Base-by-base conservation (phyloP, 2,797 vertebrate species). In the Lepidocolaptes lacrymiger region DNA sequence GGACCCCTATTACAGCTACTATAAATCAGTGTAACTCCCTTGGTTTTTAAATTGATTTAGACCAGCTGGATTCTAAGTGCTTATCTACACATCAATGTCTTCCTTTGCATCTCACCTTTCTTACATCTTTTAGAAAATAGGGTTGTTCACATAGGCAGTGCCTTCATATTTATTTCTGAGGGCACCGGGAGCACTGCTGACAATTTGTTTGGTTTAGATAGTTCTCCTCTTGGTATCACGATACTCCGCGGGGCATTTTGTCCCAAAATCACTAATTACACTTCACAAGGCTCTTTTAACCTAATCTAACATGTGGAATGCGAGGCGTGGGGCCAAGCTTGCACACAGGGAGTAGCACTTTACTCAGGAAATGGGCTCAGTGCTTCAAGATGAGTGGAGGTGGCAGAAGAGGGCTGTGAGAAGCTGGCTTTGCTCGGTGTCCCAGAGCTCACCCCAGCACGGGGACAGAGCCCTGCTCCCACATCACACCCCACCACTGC, bases 331-430 rank as follows among this genome's bases (percentile, higher is more conserved):
- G 91, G 92, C 92, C 28, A 19, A 30, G 63, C 75, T 36, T 87
- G 74, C 94, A 85, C 91, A 48, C 0, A 3, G 88, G 89, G 94
- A 96, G 89, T 72, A 95, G 95, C 94, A 92, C 84, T 94, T 94
- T 81, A 75, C 89, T 93, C 92, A 93, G 95, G 93, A 97, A 96
- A 93, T 64, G 72, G 74, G 74, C 64, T 96, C 87, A 93, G 85
- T 93, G 93, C 55, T 91, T 96, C 94, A 94, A 93, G 94, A 88
- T 95, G 92, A 93, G 89, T 52, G 51, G 77, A 94, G 86, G 89
- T 89, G 92, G 92, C 72, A 87, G 92, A 89, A 85, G 7, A 11
- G 88, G 72, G 63, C 81, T n/a, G 77, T 68, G 72, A 89, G 78
- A 58, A 86, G 63, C 58, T 68, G 64, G 73, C 63, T 86, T 88